These are phyloP conservation scores for Serilophus lunatus DNA, from an alignment of 2,113 vertebrate species.

Conservation along the genomic window DNA sequence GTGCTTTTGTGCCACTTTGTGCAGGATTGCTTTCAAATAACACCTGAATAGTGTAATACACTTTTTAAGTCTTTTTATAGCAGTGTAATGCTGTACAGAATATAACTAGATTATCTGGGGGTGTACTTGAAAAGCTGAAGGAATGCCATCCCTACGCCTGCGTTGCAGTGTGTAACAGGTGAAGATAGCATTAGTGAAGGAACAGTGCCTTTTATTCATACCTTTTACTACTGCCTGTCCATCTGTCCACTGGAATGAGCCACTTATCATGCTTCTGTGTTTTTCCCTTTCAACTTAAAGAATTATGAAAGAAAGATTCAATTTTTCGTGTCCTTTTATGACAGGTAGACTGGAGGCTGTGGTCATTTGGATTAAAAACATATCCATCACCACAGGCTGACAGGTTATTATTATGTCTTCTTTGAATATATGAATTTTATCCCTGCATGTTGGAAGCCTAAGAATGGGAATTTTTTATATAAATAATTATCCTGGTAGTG, in stretches of 20 bases:
- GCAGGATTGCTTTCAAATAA: conserved; percentile 16
- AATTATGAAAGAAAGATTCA: conserved; percentile 77
- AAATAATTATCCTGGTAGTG: conserved; percentile 78
- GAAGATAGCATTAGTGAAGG: conserved; percentile 62
- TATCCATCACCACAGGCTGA: conserved; percentile 68
- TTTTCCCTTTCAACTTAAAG: conserved; percentile 71
- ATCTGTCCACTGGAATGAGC: conserved; percentile 75
- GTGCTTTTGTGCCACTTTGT: not conserved
- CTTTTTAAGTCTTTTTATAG: not conserved
- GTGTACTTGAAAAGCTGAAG: not conserved
- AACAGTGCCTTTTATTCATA: conserved; percentile 62
- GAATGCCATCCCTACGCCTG: not conserved
- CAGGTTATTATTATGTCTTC: conserved; percentile 76
- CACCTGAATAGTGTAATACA: not conserved
- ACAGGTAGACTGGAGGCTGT: conserved; percentile 73
- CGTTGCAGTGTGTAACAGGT: conserved; percentile 55
- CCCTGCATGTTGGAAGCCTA: conserved; percentile 59
- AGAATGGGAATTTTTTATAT: conserved; percentile 77
- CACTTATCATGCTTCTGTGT: conserved; percentile 70
- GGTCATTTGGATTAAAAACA: conserved; percentile 82
- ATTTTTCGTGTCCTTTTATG: conserved; percentile 70
- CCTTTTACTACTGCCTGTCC: conserved; percentile 60
- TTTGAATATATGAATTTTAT: conserved; percentile 82
- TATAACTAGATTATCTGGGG: not conserved
- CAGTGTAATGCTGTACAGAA: not conserved